Conservation (phyloP, 2,113 vertebrate genomes). For the Corythoichthys intestinalis region DNA sequence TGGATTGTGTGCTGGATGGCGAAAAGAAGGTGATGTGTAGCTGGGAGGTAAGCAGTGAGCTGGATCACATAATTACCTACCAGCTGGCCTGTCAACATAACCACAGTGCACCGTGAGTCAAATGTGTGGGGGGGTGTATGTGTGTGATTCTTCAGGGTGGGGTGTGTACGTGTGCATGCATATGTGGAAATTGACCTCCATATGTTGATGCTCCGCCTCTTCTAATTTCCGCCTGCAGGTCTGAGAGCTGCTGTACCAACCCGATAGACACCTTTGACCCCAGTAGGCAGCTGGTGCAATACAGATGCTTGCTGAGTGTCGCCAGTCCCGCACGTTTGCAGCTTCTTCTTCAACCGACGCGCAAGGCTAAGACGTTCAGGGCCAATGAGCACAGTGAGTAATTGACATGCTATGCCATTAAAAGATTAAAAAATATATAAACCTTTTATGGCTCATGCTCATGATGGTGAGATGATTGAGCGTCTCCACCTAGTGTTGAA, state of each 20-base stretch:
- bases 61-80: constrained; percentile 50
- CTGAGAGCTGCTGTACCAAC: constrained; percentile 34
- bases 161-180: not conserved
- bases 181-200: not conserved
- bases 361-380: constrained; percentile 35
- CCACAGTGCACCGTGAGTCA: constrained; percentile 28
- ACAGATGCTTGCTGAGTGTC: constrained; percentile 53
- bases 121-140: not conserved
- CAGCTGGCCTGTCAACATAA: constrained; percentile 44
- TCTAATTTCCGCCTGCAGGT: constrained; percentile 14
- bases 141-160: too few species aligned
- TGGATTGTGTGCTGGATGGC: constrained; percentile 57
- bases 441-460: constrained; percentile 4
- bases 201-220: not conserved
- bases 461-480: constrained; percentile 5
- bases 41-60: constrained; percentile 61
- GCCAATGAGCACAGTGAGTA: constrained; percentile 54
- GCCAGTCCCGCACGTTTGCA: constrained; percentile 24
- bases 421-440: constrained; percentile 1
- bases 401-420: not conserved
- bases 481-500: constrained; percentile 50
- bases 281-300: constrained; percentile 19
- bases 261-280: not conserved
- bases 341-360: constrained; percentile 44
- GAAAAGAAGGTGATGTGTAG: constrained; percentile 51